Conservation (phyloP, 2,113 vertebrate genomes). For the Leucoraja erinaceus region DNA sequence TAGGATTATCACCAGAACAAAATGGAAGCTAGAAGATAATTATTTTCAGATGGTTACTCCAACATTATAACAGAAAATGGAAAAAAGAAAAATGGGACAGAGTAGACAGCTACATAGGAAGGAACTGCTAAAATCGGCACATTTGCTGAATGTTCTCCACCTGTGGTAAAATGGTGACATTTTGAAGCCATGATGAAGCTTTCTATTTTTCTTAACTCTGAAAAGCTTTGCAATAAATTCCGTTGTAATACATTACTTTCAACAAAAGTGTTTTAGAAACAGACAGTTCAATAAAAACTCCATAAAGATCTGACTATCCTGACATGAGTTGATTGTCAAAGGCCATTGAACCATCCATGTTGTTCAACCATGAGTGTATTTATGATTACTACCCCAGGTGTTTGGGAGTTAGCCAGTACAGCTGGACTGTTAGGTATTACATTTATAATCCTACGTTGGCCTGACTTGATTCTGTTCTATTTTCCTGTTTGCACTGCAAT, state of each 20-base stretch:
- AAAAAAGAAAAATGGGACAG: not conserved
- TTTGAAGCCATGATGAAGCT: not conserved
- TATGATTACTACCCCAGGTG: slow-evolving; percentile 32
- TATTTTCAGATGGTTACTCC: not conserved
- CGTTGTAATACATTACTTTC: not conserved
- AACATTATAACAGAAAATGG: not conserved
- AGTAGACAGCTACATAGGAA: not conserved
- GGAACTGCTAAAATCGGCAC: not conserved
- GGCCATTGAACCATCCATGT: not conserved
- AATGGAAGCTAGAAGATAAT: not conserved
- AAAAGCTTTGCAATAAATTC: not conserved
- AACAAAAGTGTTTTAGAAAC: not conserved
- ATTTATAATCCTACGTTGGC: slow-evolving; percentile 30
- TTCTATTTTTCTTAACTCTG: not conserved
- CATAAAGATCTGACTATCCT: not conserved
- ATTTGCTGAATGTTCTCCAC: not conserved
- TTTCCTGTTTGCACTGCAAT: slow-evolving; percentile 27
- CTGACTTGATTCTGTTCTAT: slow-evolving; percentile 5
- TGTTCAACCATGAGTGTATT: not conserved
- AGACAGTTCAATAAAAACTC: not conserved
- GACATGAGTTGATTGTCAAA: slow-evolving; percentile 30
- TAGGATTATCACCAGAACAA: not conserved
- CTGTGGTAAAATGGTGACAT: not conserved
- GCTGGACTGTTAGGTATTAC: slow-evolving; percentile 23
- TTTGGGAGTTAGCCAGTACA: slow-evolving; percentile 15